Evolutionary conservation across 2,888 invertebrate genomes (phyloP), one percentile per base, ranked within the genome.

Genomic region (Homarus gammarus): DNA sequence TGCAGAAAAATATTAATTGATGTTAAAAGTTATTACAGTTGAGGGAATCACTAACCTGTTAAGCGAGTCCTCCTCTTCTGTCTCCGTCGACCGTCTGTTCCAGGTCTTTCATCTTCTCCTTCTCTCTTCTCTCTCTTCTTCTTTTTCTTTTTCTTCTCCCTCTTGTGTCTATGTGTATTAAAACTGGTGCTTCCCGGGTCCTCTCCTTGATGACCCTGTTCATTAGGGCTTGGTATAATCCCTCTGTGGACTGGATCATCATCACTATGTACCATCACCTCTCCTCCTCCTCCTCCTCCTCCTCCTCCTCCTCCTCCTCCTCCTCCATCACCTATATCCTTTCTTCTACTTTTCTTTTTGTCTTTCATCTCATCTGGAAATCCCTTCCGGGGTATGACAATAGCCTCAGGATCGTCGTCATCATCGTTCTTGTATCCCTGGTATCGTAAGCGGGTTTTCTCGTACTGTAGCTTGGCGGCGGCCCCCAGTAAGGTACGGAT

Each of bases 401-500:
- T 33, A 18, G 27, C n/a, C 31, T 72, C 33, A 18, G 22, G 33
- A 22, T 51, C 72, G 2, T 78, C 51, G 31, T 51, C 78, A 5
- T 31, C 5, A 27, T 75, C 75, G 22, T 75, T 27, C 75, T 38
- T 44, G 33, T 56, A 6, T n/a, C 22, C 56, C 1, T 33, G 49
- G 33, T 10, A 12, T 33, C 10, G 3, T 31, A 15, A 31, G 8
- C 36, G 18, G 22, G 22, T 10, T 6, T 27, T 12, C 70, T 70
- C 38, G 22, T 38, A 22, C 31, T 75, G 73, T 2, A 86, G 70
- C 27, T 64, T 70, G n/a, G 77, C 36, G 31, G 88, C 83, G 22
- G 68, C 84, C 51, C 77, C 88, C 70, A 88, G 2, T 22, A 88
- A 78, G 3, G 70, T 78, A 22, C 88, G 75, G 40, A 88, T 83